Evolutionary conservation across 2,888 invertebrate genomes (phyloP), one percentile per base, ranked within the genome.

Genomic region (Cataglyphis rosenhaueri): DNA sequence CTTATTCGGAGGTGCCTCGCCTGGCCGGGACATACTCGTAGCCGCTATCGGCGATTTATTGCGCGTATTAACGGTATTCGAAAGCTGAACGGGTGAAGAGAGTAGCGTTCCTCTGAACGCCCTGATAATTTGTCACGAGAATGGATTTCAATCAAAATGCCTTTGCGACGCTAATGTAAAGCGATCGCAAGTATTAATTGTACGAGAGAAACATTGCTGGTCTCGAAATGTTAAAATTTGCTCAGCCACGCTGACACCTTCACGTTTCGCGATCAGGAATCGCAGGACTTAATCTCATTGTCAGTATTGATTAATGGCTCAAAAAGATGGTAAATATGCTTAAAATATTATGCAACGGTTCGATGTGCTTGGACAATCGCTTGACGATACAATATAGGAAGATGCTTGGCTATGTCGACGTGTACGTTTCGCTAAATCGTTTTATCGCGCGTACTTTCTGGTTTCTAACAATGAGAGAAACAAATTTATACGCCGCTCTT

Each of bases 381-480:
- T 35, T 59, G 38, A 74, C 35, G 25, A 78, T 62, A 32, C 18
- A 55, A 57, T 9, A n/a, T 48, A 48, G 4, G n/a, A 25, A 25
- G 32, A 57, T 35, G 44, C 78, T 48, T 59, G 59, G 32, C 52
- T 32, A 38, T 25, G 70, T 84, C 82, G 88, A 86, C 88, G 88
- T 88, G 88, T 88, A 88, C 88, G 88, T 88, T 88, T 86, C 88
- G 32, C 35, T 18, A 35, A 12, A 68, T 59, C 70, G 32, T 59
- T 79, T 41, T 29, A 18, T 59, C 32, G 21, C 12, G 15, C 1
- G 10, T 44, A 62, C 65, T 74, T 44, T 59, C n/a, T 18, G 64
- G 61, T 38, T 74, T 78, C 12, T 38, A 64, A 59, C 21, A 32
- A 70, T 55, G 44, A 70, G 44, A 70, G 52, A 82, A 61, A 57